Conservation (phyloP, 2,113 vertebrate species). For the Leptocoma aspasia region DNA sequence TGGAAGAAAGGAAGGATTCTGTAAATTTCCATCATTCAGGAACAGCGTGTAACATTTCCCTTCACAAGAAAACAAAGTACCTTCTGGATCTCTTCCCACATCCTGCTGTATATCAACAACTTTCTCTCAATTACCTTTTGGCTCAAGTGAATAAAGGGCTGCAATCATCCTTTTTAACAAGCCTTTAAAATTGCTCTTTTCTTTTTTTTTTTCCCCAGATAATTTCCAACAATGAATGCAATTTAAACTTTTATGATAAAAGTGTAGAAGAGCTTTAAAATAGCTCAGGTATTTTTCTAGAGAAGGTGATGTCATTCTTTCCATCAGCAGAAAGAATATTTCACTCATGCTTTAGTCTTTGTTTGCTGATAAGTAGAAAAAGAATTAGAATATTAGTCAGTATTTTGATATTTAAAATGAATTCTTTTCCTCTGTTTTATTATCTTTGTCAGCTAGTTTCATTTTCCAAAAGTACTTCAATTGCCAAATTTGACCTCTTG, state of each 20-base stretch:
- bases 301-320: slow-evolving; percentile 31
- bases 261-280: slow-evolving; percentile 27
- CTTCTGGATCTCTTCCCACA: slow-evolving; percentile 7
- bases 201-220: not conserved
- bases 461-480: not conserved
- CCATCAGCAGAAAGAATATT: not conserved
- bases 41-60: not conserved
- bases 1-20: not conserved
- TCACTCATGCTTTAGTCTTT: not conserved
- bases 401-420: not conserved
- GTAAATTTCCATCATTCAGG: not conserved
- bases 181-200: not conserved
- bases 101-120: not conserved
- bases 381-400: not conserved
- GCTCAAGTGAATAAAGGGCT: not conserved
- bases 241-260: slow-evolving; percentile 41
- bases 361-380: not conserved
- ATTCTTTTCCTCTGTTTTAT: not conserved
- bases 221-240: slow-evolving; percentile 31
- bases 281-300: slow-evolving; percentile 3
- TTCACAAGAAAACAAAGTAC: not conserved
- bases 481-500: not conserved
- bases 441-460: not conserved
- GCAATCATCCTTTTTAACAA: slow-evolving; percentile 14
- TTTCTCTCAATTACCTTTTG: slow-evolving; percentile 34